phyloP scores from a whole-genome alignment of 1,140 invertebrate species.

The Brachionus paranguensis region DNA sequence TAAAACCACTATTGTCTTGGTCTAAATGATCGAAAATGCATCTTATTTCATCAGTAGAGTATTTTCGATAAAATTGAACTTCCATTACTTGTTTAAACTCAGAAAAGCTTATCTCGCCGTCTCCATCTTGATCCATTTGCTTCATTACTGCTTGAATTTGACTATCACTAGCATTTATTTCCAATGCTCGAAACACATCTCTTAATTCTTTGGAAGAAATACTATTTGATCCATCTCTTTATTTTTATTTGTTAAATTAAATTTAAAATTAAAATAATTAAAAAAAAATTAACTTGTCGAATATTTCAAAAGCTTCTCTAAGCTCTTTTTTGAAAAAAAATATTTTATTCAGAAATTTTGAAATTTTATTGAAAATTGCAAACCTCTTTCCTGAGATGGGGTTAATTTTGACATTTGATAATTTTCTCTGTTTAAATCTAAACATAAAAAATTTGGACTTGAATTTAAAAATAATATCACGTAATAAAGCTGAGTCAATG shows the following conservation, averaged over 20 bases:
- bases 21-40: constrained; percentile 10
- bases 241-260: neutral
- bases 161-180: neutral
- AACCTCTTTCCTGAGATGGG: constrained; percentile 11
- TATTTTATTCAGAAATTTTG: neutral
- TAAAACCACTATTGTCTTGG: constrained; percentile 14
- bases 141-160: neutral
- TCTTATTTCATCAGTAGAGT: neutral
- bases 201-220: constrained; percentile 16
- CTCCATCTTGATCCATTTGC: constrained; percentile 20
- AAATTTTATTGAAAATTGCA: neutral
- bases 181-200: neutral
- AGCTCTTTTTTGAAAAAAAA: constrained; percentile 15
- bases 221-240: constrained; percentile 16
- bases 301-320: constrained; percentile 26
- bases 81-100: constrained; percentile 26
- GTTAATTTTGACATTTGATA: neutral
- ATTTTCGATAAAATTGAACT: constrained; percentile 7
- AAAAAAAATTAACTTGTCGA: constrained; percentile 11
- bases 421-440: neutral
- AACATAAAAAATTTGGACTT: neutral
- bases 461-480: neutral
- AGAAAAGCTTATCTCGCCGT: constrained; percentile 1
- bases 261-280: neutral
- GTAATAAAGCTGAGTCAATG: neutral